phyloP scores from a whole-genome alignment of 2,797 vertebrate genomes.

The Gastrophryne carolinensis region DNA sequence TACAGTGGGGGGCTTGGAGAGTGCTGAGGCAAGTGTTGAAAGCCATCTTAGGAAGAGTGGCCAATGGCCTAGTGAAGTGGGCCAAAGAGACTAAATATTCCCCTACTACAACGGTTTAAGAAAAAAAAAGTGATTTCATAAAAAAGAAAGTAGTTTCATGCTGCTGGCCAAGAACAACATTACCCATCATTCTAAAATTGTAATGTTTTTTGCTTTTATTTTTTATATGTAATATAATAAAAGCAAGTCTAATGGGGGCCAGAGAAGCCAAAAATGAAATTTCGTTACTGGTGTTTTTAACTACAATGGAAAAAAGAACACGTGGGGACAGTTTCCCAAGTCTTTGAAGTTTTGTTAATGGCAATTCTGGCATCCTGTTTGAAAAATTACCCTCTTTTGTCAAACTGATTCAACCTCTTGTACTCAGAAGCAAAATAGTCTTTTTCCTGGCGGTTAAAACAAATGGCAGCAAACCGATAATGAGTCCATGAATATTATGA shows the following conservation, averaged over 20 bases:
- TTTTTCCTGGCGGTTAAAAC: slow-evolving; percentile 52
- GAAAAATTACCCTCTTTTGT: slow-evolving; percentile 53
- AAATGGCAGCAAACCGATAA: slow-evolving; percentile 52
- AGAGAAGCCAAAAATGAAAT: neutral
- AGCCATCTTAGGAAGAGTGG: too few species aligned
- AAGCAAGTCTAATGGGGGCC: too few species aligned
- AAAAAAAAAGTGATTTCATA: too few species aligned
- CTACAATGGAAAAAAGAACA: neutral
- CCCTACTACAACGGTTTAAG: too few species aligned
- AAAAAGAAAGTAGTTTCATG: too few species aligned
- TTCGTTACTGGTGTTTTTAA: neutral
- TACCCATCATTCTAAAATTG: neutral
- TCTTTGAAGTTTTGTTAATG: slow-evolving; percentile 26
- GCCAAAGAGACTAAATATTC: too few species aligned
- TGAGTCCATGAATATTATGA: slow-evolving; percentile 54
- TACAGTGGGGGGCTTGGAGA: too few species aligned
- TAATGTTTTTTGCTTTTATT: neutral
- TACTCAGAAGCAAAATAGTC: slow-evolving; percentile 50
- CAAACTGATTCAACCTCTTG: slow-evolving; percentile 49
- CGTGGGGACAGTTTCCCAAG: slow-evolving; percentile 21
- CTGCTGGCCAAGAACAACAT: too few species aligned
- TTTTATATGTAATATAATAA: neutral
- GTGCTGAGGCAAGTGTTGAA: too few species aligned
- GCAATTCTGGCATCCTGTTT: slow-evolving; percentile 48
- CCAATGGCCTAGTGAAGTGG: too few species aligned